Base-by-base conservation (phyloP, 1,140 invertebrate species). In the Episyrphus balteatus region DNA sequence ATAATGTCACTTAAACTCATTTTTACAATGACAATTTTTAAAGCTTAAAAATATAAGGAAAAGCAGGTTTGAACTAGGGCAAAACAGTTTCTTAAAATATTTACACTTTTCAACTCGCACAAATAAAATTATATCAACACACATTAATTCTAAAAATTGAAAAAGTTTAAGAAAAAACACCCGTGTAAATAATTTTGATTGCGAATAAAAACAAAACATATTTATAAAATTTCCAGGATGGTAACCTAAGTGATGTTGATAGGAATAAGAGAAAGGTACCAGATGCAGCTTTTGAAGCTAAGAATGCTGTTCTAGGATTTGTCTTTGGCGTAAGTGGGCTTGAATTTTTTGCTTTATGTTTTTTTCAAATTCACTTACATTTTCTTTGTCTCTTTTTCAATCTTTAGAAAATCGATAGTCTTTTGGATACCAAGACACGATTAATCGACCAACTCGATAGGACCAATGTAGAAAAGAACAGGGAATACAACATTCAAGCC, bases 261-360 rank as follows among this genome's bases (percentile, higher is more conserved):
- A 70, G 82, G 50, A 82, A 84, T 57, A 85, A 84, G 65, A 75
- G 82, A 66, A 83, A 83, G 70, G 74, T 85, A 52, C 79, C 78
- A 49, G 66, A 80, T 55, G 73, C 78, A 51, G 82, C 81, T 59
- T 79, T 80, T 51, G 82, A 81, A 53, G 75, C 81, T 51, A 81
- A 83, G 58, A 85, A 85, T 62, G 83, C 83, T 9, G 72, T 86
- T 43, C 71, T 86, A 52, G 83, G 82, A 61, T 84, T 85, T 66
- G 82, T 86, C 1, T 86, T 86, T 59, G 81, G 82, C 62, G 84
- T 86, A 77, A 84, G 78, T 80, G 18, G 14, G 18, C 21, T 44
- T 26, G 34, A 49, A 45, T 39, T 21, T n/a, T n/a, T 41, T 31
- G 5, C 5, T 34, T 32, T 17, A 14, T 42, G 14, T 30, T 31